These are phyloP conservation scores for Yoshiicerus persimilis DNA, from an alignment of 1,140 invertebrate species.

Conservation along the genomic window DNA sequence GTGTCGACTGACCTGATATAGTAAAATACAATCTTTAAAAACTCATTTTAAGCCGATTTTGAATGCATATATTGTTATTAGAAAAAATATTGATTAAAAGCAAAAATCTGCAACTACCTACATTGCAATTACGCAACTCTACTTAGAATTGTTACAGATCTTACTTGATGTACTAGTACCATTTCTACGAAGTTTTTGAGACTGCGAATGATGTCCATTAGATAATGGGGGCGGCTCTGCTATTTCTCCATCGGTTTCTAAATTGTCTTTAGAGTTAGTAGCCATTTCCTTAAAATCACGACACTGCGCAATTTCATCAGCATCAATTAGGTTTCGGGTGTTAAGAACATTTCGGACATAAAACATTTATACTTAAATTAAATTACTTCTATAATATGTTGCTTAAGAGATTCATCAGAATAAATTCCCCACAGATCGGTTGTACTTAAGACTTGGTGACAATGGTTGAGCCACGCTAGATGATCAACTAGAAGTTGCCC, in stretches of 20 bases:
- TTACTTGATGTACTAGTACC: slow-evolving; percentile 41
- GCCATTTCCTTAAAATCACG: slow-evolving; percentile 29
- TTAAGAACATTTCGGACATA: background rate
- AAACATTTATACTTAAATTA: background rate
- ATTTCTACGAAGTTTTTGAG: slow-evolving; percentile 44
- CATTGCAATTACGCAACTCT: too few relatives aligned
- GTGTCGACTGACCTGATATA: slow-evolving; percentile 53
- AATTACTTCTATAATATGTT: background rate
- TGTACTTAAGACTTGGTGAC: slow-evolving; percentile 43
- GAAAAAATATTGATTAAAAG: too few relatives aligned
- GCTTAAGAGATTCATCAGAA: slow-evolving; percentile 38
- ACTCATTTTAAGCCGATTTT: background rate
- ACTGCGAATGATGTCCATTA: slow-evolving; percentile 30
- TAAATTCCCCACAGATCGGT: slow-evolving; percentile 47
- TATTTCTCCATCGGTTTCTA: slow-evolving; percentile 27
- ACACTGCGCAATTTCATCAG: background rate
- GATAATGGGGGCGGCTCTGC: background rate
- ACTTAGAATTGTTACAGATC: background rate
- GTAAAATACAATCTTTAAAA: background rate
- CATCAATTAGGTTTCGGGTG: too few relatives aligned
- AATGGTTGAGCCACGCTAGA: slow-evolving; percentile 73
- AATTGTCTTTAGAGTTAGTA: slow-evolving; percentile 26
- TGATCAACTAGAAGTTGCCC: slow-evolving; percentile 84
- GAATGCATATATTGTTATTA: too few relatives aligned
- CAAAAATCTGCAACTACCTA: background rate